Conservation (phyloP, 2,888 invertebrate species). For the Dicyrtoma fusca region DNA sequence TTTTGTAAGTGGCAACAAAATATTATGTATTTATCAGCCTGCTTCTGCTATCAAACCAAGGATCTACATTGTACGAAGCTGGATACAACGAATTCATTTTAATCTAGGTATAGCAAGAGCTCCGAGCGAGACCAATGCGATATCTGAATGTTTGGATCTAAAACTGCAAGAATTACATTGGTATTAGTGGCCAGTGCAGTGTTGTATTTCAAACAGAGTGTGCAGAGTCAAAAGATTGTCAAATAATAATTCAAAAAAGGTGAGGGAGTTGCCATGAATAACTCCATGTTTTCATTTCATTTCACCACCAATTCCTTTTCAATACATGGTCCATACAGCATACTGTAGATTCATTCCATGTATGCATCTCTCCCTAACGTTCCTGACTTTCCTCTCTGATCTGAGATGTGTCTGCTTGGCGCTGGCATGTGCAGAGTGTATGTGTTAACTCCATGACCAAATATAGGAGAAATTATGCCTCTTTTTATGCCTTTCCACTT, state of each 20-base stretch:
- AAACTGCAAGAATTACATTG: background rate
- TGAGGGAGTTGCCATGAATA: conserved; percentile 7
- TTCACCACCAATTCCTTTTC: too few relatives aligned
- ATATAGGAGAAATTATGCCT: conserved; percentile 42
- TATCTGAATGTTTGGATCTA: background rate
- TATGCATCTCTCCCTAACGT: too few relatives aligned
- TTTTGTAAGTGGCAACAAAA: too few relatives aligned
- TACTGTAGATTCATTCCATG: too few relatives aligned
- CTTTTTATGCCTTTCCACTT: conserved; percentile 21
- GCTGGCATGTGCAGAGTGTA: conserved; percentile 6
- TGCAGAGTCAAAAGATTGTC: background rate
- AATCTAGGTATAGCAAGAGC: too few relatives aligned
- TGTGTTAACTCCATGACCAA: conserved; percentile 37
- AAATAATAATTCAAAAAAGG: conserved; percentile 8
- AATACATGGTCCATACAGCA: too few relatives aligned
- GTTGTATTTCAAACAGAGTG: background rate
- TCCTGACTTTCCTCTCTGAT: background rate
- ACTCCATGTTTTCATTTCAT: background rate
- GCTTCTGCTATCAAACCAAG: too few relatives aligned
- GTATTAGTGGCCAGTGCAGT: too few relatives aligned
- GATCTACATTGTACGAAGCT: too few relatives aligned
- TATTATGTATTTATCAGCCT: too few relatives aligned
- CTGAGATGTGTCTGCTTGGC: too few relatives aligned
- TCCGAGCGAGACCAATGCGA: background rate
- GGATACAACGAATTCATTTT: too few relatives aligned